phyloP scores from a whole-genome alignment of 1,140 invertebrate species.

The Goniozus legneri region DNA sequence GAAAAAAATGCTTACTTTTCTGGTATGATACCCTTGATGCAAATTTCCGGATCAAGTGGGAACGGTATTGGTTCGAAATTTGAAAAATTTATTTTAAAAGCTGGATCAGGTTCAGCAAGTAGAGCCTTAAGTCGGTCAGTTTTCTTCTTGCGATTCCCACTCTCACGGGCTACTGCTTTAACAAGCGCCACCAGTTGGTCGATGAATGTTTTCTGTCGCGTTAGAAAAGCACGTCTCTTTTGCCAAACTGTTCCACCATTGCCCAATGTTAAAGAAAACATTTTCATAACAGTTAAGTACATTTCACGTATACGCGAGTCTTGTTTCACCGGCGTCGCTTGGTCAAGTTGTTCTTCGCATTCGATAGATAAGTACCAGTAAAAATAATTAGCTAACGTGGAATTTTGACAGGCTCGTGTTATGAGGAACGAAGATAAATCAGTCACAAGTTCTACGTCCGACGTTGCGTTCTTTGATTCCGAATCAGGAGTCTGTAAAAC shows the following conservation, averaged over 20 bases:
- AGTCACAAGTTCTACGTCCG: constrained; percentile 38
- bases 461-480: constrained; percentile 28
- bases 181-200: constrained; percentile 88
- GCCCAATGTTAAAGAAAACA: constrained; percentile 72
- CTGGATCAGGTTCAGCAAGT: constrained; percentile 72
- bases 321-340: constrained; percentile 64
- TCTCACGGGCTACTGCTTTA: constrained; percentile 86
- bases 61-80: constrained; percentile 91
- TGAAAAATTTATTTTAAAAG: constrained; percentile 84
- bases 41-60: constrained; percentile 88
- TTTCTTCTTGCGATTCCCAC: constrained; percentile 89
- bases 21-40: constrained; percentile 85
- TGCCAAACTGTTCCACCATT: constrained; percentile 67
- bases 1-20: constrained; percentile 61
- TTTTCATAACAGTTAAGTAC: constrained; percentile 86
- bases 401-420: constrained; percentile 82
- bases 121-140: constrained; percentile 82
- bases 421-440: constrained; percentile 93
- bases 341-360: constrained; percentile 76
- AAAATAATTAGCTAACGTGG: constrained; percentile 90
- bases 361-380: constrained; percentile 96
- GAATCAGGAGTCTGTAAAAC: constrained; percentile 41
- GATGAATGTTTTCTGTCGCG: constrained; percentile 85
- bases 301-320: constrained; percentile 75
- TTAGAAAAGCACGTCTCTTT: constrained; percentile 67